Percentiles rank a stretch among this genome's conserved stretches.
Conservation (phyloP, 2,113 vertebrate species). For the Osmerus mordax region DNA sequence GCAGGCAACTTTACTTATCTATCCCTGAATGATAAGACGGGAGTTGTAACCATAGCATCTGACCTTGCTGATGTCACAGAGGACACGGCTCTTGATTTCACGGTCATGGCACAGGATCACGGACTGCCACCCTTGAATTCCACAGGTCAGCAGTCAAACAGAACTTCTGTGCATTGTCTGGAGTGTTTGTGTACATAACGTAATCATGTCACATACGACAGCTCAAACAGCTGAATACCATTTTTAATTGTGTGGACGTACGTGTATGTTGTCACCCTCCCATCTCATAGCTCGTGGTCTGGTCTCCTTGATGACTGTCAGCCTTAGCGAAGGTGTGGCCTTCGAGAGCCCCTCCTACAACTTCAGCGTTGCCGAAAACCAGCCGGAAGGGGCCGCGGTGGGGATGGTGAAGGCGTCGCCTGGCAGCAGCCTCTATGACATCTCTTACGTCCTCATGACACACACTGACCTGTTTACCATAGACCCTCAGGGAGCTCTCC, state of each 20-base stretch:
- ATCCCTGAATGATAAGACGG: conserved; percentile 61
- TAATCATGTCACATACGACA: neutral
- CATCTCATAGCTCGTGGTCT: conserved; percentile 53
- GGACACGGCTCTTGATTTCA: conserved; percentile 58
- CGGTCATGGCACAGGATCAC: conserved; percentile 66
- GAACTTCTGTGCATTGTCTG: neutral
- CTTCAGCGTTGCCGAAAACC: conserved; percentile 68
- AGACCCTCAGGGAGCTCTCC: conserved; percentile 54
- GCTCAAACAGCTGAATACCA: neutral
- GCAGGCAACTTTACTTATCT: conserved; percentile 58
- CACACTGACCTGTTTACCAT: conserved; percentile 67
- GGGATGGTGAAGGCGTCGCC: conserved; percentile 65
- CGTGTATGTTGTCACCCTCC: conserved; percentile 1
- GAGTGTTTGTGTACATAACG: neutral
- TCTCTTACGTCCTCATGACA: conserved; percentile 65
- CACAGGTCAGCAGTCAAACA: conserved; percentile 58
- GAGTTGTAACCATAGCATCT: conserved; percentile 66
- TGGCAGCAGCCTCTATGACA: conserved; percentile 48
- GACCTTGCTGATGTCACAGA: conserved; percentile 54
- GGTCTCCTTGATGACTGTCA: conserved; percentile 56
- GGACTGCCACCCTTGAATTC: conserved; percentile 64
- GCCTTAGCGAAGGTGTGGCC: conserved; percentile 46
- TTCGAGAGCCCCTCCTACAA: conserved; percentile 70
- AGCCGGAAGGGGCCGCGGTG: conserved; percentile 31
- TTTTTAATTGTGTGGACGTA: neutral